phyloP scores from a whole-genome alignment of 2,888 invertebrate genomes.

The Dasypogon diadema region DNA sequence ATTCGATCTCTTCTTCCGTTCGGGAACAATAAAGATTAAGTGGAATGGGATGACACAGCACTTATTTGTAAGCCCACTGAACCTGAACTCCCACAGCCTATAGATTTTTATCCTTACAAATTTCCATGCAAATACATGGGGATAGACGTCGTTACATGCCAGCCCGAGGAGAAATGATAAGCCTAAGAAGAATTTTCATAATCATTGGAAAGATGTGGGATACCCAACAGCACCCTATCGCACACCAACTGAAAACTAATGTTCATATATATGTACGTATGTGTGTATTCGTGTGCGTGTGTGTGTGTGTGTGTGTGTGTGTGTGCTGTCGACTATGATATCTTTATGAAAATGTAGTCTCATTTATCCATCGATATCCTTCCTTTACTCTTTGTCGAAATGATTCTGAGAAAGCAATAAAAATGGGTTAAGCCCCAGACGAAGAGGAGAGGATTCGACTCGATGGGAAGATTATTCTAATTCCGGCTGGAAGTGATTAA shows the following conservation, averaged over 20 bases:
- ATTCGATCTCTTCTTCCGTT: slow-evolving; percentile 32
- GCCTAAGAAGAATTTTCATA: slow-evolving; percentile 47
- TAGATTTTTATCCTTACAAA: slow-evolving; percentile 6
- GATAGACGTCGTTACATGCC: slow-evolving; percentile 29
- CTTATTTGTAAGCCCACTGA: slow-evolving; percentile 41
- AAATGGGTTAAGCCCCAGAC: slow-evolving; percentile 39
- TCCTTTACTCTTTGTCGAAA: slow-evolving; percentile 1
- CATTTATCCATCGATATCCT: slow-evolving; percentile 43
- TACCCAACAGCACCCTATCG: background rate
- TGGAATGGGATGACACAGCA: slow-evolving; percentile 44
- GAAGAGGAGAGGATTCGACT: background rate
- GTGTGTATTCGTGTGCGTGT: too few species aligned
- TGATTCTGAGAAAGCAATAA: slow-evolving; percentile 36
- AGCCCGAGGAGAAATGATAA: slow-evolving; percentile 38
- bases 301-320: background rate
- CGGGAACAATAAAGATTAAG: slow-evolving; percentile 41
- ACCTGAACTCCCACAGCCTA: slow-evolving; percentile 33
- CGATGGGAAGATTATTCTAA: slow-evolving; percentile 47
- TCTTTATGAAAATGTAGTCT: slow-evolving; percentile 49
- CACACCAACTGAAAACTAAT: background rate
- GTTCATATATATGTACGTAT: background rate
- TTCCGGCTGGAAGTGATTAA: slow-evolving; percentile 50
- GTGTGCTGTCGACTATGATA: slow-evolving; percentile 21
- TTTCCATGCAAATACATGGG: slow-evolving; percentile 39
- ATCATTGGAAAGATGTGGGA: slow-evolving; percentile 14